A percentile compares a stretch with the other conserved stretches of the same genome.
Evolutionary conservation across 2,888 invertebrate species (phyloP).

Genomic region (Carterocephalus palaemon): DNA sequence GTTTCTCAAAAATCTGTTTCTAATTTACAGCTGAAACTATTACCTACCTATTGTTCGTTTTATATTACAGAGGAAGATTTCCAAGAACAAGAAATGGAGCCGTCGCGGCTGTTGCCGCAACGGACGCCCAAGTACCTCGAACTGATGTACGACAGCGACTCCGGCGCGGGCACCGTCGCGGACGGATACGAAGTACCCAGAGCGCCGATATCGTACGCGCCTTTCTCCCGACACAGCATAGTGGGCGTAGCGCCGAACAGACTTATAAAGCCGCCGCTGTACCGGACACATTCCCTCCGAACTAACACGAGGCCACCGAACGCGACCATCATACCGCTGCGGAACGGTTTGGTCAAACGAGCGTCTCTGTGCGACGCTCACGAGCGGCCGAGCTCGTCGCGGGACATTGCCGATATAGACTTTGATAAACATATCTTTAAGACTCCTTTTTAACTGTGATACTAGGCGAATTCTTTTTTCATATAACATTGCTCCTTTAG

Average conservation of each 20-base stretch:
- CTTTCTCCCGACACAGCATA: slow-evolving; percentile 64
- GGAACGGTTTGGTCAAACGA: slow-evolving; percentile 59
- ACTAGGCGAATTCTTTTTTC: slow-evolving; percentile 45
- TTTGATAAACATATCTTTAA: slow-evolving; percentile 59
- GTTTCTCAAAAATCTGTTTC: too few relatives aligned
- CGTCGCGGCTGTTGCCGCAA: slow-evolving; percentile 58
- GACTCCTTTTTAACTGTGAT: slow-evolving; percentile 72
- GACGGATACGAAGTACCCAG: slow-evolving; percentile 84
- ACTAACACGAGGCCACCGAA: slow-evolving; percentile 55
- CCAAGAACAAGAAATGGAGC: slow-evolving; percentile 65
- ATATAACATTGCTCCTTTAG: slow-evolving; percentile 4
- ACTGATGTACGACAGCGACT: slow-evolving; percentile 80
- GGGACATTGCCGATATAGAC: slow-evolving; percentile 33
- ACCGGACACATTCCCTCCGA: slow-evolving; percentile 58
- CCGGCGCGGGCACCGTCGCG: slow-evolving; percentile 54
- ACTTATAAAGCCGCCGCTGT: slow-evolving; percentile 54
- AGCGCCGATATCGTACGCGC: slow-evolving; percentile 47
- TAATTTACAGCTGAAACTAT: neutral
- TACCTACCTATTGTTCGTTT: neutral
- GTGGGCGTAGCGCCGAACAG: slow-evolving; percentile 64
- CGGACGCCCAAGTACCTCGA: slow-evolving; percentile 82
- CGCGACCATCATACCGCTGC: slow-evolving; percentile 66
- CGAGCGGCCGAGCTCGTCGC: slow-evolving; percentile 37
- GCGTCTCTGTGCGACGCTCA: slow-evolving; percentile 58
- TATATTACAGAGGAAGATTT: slow-evolving; percentile 63